Conservation (phyloP, 2,888 invertebrate species). For the Hirtodrosophila cameraria region DNA sequence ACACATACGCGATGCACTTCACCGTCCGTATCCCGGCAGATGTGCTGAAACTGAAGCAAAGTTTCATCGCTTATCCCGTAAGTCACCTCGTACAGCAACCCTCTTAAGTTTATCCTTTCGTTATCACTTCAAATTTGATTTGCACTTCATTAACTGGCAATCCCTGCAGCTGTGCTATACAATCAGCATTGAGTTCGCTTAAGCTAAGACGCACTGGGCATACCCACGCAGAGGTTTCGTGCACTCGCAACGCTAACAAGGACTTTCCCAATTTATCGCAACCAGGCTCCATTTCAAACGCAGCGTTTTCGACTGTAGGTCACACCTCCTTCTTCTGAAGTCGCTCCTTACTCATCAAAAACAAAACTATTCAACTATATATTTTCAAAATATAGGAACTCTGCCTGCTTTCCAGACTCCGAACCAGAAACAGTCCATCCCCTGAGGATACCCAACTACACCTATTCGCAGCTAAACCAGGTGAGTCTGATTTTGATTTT, state of each 20-base stretch:
- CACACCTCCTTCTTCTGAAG: neutral
- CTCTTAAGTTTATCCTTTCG: neutral
- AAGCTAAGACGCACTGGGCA: slow-evolving; percentile 89
- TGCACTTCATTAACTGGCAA: slow-evolving; percentile 72
- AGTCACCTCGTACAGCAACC: slow-evolving; percentile 79
- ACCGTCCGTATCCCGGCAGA: slow-evolving; percentile 91
- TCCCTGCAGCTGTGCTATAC: slow-evolving; percentile 82
- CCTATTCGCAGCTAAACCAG: slow-evolving; percentile 91
- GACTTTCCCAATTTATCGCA: too few relatives aligned
- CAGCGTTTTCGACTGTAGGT: slow-evolving; percentile 83
- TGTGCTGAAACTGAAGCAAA: slow-evolving; percentile 92
- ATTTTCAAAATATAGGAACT: too few relatives aligned
- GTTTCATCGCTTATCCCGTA: slow-evolving; percentile 90
- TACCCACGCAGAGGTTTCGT: slow-evolving; percentile 88
- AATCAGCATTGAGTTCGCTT: slow-evolving; percentile 83
- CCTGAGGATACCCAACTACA: slow-evolving; percentile 90
- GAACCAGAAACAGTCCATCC: slow-evolving; percentile 85
- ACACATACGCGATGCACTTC: slow-evolving; percentile 93
- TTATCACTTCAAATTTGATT: slow-evolving; percentile 51
- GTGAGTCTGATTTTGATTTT: slow-evolving; percentile 82
- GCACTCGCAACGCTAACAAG: slow-evolving; percentile 87
- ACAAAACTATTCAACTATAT: slow-evolving; percentile 17
- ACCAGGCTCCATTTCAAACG: slow-evolving; percentile 21
- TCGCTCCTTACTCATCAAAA: slow-evolving; percentile 17
- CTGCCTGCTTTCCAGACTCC: too few relatives aligned